Conservation (phyloP, 2,113 vertebrate species). For the Trinectes maculatus region DNA sequence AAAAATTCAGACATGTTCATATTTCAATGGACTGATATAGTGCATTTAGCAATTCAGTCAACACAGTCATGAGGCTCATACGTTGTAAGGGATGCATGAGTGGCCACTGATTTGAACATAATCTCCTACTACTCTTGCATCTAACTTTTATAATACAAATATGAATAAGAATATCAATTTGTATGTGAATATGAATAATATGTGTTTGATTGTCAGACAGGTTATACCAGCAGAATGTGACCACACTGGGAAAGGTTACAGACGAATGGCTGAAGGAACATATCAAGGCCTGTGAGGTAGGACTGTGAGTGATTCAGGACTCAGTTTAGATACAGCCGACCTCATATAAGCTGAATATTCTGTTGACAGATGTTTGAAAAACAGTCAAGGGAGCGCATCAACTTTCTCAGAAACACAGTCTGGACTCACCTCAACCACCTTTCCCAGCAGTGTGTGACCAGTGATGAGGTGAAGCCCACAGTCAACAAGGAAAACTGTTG, state of each 20-base stretch:
- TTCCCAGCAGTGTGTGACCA: constrained; percentile 91
- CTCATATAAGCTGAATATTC: not conserved
- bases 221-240: constrained; percentile 84
- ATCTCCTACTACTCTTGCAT: not conserved
- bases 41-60: too few relatives aligned
- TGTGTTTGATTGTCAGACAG: constrained; percentile 79
- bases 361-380: constrained; percentile 86
- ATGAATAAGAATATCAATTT: too few relatives aligned
- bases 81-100: not conserved
- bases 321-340: not conserved
- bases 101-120: not conserved
- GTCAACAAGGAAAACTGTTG: not conserved
- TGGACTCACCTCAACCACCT: constrained; percentile 95
- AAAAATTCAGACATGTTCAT: not conserved
- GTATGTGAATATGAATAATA: not conserved
- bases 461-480: constrained; percentile 84
- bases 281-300: constrained; percentile 89
- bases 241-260: constrained; percentile 81
- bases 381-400: constrained; percentile 90
- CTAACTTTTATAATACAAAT: too few relatives aligned
- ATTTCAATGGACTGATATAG: too few relatives aligned
- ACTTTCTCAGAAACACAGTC: constrained; percentile 86
- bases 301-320: not conserved
- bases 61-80: too few relatives aligned
- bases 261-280: constrained; percentile 93